Evolutionary conservation across 2,797 vertebrate genomes (phyloP).

Genomic region (Coluber constrictor): DNA sequence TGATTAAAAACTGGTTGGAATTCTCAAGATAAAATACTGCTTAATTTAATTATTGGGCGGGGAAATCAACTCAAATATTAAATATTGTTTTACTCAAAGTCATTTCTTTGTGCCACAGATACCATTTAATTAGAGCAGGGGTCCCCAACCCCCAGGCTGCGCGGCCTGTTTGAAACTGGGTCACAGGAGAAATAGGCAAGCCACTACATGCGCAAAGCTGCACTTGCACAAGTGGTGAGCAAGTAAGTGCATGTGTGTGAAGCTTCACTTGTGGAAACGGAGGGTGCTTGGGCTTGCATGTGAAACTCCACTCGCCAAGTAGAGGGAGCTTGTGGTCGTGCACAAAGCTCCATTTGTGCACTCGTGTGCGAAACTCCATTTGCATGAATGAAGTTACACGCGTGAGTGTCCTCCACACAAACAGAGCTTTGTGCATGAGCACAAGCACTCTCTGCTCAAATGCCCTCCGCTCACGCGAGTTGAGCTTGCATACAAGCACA

Average conservation of each 20-base stretch:
- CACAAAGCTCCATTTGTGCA: neutral
- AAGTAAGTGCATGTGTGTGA: too few species aligned
- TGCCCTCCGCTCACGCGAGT: fast-evolving
- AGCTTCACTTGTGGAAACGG: too few species aligned
- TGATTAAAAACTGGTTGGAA: neutral
- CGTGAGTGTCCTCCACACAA: neutral
- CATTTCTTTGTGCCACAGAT: neutral
- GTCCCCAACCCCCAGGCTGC: too few species aligned
- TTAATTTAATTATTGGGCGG: neutral
- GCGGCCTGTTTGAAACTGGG: neutral
- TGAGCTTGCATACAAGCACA: neutral
- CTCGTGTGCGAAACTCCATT: neutral
- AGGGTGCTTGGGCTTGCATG: too few species aligned
- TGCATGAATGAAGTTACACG: neutral
- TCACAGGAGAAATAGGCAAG: neutral
- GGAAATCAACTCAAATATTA: neutral
- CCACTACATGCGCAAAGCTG: too few species aligned
- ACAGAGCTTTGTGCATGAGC: neutral
- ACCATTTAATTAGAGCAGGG: neutral
- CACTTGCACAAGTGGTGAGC: too few species aligned
- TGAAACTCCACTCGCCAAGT: neutral
- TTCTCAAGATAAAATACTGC: neutral
- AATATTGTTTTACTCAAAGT: neutral
- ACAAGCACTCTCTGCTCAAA: neutral
- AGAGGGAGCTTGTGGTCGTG: neutral